Evolutionary conservation across 2,113 vertebrate species (phyloP).

Genomic region (Sylvietta virens): DNA sequence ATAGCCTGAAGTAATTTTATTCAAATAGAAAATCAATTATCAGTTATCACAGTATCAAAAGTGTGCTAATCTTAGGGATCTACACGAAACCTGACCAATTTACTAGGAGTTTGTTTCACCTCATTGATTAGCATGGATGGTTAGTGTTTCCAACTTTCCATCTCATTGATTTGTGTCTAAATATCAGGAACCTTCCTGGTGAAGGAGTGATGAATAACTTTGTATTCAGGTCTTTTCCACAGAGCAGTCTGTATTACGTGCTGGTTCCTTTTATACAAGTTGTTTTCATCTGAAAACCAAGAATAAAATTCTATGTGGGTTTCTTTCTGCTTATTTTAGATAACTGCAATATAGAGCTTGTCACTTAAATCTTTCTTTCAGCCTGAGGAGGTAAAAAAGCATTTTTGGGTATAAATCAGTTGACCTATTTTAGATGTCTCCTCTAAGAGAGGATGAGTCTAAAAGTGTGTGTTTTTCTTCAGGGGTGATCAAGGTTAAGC

Average conservation of each 20-base stretch:
- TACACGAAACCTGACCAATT: not conserved
- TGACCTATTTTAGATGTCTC: not conserved
- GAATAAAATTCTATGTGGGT: conserved; percentile 42
- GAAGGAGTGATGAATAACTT: not conserved
- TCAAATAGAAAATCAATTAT: not conserved
- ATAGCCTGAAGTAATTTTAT: not conserved
- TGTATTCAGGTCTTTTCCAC: not conserved
- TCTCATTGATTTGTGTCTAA: not conserved
- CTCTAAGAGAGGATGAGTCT: not conserved
- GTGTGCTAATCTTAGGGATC: not conserved
- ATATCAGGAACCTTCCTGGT: not conserved
- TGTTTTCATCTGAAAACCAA: conserved; percentile 30
- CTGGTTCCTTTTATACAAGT: not conserved
- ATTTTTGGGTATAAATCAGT: not conserved
- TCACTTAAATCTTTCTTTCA: conserved; percentile 47
- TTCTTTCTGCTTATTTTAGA: conserved; percentile 36
- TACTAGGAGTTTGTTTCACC: not conserved
- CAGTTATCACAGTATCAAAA: not conserved
- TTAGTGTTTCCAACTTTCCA: not conserved
- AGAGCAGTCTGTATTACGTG: not conserved
- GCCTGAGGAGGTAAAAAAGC: not conserved
- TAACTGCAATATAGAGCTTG: conserved; percentile 15
- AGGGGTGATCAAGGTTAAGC: not conserved
- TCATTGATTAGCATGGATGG: not conserved
- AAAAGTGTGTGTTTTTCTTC: not conserved